Evolutionary conservation across 2,888 invertebrate genomes (phyloP).

Genomic region (Scaptomyza cyrtandrae): DNA sequence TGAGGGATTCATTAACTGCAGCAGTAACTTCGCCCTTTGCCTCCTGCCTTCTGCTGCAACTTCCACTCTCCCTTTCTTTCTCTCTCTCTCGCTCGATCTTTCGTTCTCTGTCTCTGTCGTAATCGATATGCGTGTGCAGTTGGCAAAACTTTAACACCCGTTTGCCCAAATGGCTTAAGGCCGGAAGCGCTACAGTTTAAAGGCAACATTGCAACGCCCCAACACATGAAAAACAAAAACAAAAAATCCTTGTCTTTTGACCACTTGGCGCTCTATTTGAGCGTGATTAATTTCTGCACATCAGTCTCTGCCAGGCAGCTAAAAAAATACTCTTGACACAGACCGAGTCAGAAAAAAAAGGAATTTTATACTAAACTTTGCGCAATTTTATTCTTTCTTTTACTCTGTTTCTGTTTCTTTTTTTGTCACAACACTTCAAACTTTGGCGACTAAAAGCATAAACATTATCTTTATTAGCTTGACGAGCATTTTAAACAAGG

Average conservation of each 20-base stretch:
- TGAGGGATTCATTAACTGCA: slow-evolving; percentile 65
- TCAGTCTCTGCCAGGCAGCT: slow-evolving; percentile 63
- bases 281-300: slow-evolving; percentile 73
- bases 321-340: slow-evolving; percentile 66
- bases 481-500: neutral
- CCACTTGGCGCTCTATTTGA: slow-evolving; percentile 70
- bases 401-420: neutral
- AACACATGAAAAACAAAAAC: slow-evolving; percentile 21
- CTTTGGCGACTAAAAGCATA: neutral
- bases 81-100: slow-evolving; percentile 5
- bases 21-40: slow-evolving; percentile 31
- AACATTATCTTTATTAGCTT: neutral
- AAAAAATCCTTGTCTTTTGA: slow-evolving; percentile 21
- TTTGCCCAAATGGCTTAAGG: slow-evolving; percentile 40
- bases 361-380: slow-evolving; percentile 38
- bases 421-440: slow-evolving; percentile 11
- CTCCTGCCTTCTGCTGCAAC: slow-evolving; percentile 9
- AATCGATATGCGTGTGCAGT: slow-evolving; percentile 75
- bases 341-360: slow-evolving; percentile 24
- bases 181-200: slow-evolving; percentile 66
- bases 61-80: neutral
- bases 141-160: slow-evolving; percentile 53
- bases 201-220: slow-evolving; percentile 33
- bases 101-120: slow-evolving; percentile 30
- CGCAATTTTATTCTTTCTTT: slow-evolving; percentile 50